These are phyloP conservation scores for Patella ulyssiponensis DNA, from an alignment of 2,888 invertebrate genomes.

Conservation along the genomic window DNA sequence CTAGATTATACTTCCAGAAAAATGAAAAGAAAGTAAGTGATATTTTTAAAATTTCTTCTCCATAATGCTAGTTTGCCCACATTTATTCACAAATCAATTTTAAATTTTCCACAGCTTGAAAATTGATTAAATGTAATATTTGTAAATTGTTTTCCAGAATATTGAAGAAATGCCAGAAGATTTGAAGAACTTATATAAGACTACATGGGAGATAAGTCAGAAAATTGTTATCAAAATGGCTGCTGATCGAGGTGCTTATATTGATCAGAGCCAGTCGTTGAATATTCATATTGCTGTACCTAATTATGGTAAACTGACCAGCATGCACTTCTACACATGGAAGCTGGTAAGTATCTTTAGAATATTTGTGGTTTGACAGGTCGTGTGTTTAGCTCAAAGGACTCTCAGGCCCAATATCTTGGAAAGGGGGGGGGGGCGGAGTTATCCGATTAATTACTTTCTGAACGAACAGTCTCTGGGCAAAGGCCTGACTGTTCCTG, in stretches of 20 bases:
- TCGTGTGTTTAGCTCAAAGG: not conserved
- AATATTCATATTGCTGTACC: conserved; percentile 98
- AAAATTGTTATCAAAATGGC: conserved; percentile 95
- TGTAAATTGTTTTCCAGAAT: conserved; percentile 71
- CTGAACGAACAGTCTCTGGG: too few species aligned
- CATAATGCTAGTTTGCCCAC: too few species aligned
- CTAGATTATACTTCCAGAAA: too few species aligned
- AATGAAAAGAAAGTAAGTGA: too few species aligned
- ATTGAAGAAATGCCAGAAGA: conserved; percentile 88
- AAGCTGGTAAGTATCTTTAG: conserved; percentile 77
- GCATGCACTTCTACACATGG: conserved; percentile 99
- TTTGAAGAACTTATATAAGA: conserved; percentile 91
- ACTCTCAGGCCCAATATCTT: too few species aligned
- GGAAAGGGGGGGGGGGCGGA: too few species aligned
- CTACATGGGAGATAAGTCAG: conserved; percentile 97
- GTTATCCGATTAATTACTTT: too few species aligned
- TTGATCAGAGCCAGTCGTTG: conserved; percentile 98
- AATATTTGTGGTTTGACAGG: not conserved
- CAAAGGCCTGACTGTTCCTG: not conserved
- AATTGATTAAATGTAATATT: too few species aligned
- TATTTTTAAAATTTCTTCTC: too few species aligned
- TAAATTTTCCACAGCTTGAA: too few species aligned
- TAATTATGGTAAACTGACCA: conserved; percentile 92
- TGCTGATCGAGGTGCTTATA: conserved; percentile 96
- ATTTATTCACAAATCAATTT: too few species aligned